Conservation (phyloP, 2,113 vertebrate species). For the Crocuta crocuta region DNA sequence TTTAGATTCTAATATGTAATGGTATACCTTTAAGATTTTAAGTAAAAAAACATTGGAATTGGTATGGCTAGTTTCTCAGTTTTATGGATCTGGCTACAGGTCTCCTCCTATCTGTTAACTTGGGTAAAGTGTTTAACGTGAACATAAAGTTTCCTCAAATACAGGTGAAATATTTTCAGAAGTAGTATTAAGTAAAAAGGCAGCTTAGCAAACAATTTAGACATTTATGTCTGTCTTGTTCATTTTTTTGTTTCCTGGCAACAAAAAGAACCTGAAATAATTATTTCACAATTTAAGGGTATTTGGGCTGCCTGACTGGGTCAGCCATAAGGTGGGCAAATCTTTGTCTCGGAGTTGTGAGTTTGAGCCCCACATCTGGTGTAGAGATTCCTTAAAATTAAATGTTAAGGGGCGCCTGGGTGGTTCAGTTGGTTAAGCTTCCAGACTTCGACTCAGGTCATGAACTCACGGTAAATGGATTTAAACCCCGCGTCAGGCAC, state of each 20-base stretch:
- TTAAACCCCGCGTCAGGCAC: too few species aligned
- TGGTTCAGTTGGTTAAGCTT: too few species aligned
- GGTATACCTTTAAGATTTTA: neutral
- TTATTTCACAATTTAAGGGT: slow-evolving; percentile 9
- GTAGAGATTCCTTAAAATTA: too few species aligned
- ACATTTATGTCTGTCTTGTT: neutral
- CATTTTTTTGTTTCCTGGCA: neutral
- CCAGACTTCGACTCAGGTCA: too few species aligned
- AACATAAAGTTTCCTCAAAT: slow-evolving; percentile 43
- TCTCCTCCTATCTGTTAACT: slow-evolving; percentile 3
- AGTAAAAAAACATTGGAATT: neutral
- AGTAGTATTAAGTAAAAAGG: neutral
- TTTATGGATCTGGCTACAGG: neutral
- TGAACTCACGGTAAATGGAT: too few species aligned
- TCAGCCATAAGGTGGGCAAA: too few species aligned
- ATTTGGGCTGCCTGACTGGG: neutral
- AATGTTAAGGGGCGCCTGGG: too few species aligned
- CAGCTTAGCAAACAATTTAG: neutral
- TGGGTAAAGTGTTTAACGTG: neutral
- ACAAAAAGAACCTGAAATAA: neutral
- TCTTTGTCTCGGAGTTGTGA: too few species aligned
- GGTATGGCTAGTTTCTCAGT: neutral
- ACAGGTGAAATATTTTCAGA: neutral
- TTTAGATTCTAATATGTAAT: neutral
- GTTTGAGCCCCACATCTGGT: too few species aligned